A percentile compares a stretch with the other conserved stretches of the same genome.
These are phyloP conservation scores for Amphibalanus amphitrite DNA, from an alignment of 1,140 invertebrate genomes.

Conservation along the genomic window DNA sequence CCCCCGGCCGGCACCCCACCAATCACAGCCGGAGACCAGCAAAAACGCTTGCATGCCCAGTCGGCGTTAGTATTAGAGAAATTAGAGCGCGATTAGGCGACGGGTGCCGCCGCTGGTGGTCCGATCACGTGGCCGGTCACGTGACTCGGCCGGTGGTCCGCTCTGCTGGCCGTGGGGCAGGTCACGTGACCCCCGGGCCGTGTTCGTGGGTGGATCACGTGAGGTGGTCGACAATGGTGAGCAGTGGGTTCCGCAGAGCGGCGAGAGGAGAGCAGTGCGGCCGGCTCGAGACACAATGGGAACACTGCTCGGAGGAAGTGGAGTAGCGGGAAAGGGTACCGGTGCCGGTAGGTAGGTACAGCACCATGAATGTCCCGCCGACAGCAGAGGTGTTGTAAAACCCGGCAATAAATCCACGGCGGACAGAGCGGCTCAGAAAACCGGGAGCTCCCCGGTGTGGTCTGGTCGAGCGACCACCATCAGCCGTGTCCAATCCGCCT, in stretches of 20 bases:
- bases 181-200: not conserved
- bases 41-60: not conserved
- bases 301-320: not conserved
- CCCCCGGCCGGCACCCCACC: too few species aligned
- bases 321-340: not conserved
- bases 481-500: not conserved
- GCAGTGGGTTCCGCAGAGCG: not conserved
- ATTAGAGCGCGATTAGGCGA: not conserved
- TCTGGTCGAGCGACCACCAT: not conserved
- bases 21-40: not conserved
- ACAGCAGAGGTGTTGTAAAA: not conserved
- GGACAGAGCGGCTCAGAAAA: not conserved
- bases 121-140: not conserved
- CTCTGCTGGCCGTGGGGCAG: too few species aligned
- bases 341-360: not conserved
- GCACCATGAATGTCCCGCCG: not conserved
- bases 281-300: not conserved
- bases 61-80: not conserved
- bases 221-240: not conserved
- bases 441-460: not conserved
- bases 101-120: not conserved
- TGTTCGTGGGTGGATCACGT: not conserved
- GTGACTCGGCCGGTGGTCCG: not conserved
- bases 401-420: not conserved
- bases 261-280: not conserved